Conservation (phyloP, 2,113 vertebrate genomes). For the Tachysurus fulvidraco region DNA sequence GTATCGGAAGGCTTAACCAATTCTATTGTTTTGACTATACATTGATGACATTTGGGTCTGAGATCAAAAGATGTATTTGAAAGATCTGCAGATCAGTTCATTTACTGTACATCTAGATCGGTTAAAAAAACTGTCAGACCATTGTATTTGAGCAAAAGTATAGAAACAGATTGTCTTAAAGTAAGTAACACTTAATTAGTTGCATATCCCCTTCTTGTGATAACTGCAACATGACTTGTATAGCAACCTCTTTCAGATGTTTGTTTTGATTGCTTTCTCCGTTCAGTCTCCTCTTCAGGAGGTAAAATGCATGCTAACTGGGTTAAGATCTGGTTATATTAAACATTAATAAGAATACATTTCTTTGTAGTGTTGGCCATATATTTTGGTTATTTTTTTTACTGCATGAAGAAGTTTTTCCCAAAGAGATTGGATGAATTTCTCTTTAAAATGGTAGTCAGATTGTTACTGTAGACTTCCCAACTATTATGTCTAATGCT, state of each 20-base stretch:
- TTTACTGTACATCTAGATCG: too few relatives aligned
- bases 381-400: background rate
- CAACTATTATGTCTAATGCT: background rate
- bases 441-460: too few relatives aligned
- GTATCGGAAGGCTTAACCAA: background rate
- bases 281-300: background rate
- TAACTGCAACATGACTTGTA: background rate
- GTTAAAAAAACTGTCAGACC: background rate
- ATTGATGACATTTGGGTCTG: background rate
- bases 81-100: background rate
- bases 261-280: background rate
- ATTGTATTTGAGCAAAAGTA: background rate
- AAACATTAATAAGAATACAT: background rate
- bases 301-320: background rate
- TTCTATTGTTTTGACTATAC: background rate
- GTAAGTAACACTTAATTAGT: background rate
- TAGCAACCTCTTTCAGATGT: background rate
- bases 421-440: too few relatives aligned
- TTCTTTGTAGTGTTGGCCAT: background rate
- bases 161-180: background rate
- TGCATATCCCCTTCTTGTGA: background rate
- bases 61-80: background rate
- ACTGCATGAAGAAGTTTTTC: too few relatives aligned
- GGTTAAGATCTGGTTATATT: too few relatives aligned
- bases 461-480: too few relatives aligned